Evolutionary conservation across 2,888 invertebrate species (phyloP).

Genomic region (Lithosia quadra): DNA sequence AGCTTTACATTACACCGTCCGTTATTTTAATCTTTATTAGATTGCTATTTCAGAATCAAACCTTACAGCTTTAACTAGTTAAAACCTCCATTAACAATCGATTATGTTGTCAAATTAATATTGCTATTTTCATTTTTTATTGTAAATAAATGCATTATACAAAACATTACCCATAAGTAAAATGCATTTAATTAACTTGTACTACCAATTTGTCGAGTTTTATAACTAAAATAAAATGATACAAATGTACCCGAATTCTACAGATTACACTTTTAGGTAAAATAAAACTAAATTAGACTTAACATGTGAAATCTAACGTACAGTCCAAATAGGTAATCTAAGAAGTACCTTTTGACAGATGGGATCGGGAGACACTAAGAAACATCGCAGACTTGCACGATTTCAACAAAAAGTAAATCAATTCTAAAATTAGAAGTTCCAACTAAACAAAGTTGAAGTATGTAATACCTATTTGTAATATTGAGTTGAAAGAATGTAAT

Average conservation of each 20-base stretch:
- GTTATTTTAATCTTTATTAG: conserved; percentile 38
- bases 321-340: too few relatives aligned
- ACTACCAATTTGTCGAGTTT: neutral
- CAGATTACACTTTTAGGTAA: neutral
- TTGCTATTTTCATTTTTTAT: conserved; percentile 2
- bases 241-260: neutral
- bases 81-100: conserved; percentile 37
- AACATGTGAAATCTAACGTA: too few relatives aligned
- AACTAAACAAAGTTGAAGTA: too few relatives aligned
- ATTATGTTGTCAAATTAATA: conserved; percentile 29
- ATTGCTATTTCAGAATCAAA: conserved; percentile 36
- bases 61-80: conserved; percentile 58
- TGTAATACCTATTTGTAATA: too few relatives aligned
- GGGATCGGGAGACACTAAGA: too few relatives aligned
- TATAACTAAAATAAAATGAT: neutral
- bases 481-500: too few relatives aligned
- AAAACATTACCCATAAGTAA: neutral
- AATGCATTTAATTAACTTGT: neutral
- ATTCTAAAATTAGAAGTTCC: too few relatives aligned
- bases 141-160: conserved; percentile 15
- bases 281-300: neutral
- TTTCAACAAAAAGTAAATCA: too few relatives aligned
- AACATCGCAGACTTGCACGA: too few relatives aligned
- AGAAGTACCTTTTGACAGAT: too few relatives aligned
- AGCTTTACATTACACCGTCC: conserved; percentile 55